Evolutionary conservation across 2,888 invertebrate genomes (phyloP).

Genomic region (Torymus texanus): DNA sequence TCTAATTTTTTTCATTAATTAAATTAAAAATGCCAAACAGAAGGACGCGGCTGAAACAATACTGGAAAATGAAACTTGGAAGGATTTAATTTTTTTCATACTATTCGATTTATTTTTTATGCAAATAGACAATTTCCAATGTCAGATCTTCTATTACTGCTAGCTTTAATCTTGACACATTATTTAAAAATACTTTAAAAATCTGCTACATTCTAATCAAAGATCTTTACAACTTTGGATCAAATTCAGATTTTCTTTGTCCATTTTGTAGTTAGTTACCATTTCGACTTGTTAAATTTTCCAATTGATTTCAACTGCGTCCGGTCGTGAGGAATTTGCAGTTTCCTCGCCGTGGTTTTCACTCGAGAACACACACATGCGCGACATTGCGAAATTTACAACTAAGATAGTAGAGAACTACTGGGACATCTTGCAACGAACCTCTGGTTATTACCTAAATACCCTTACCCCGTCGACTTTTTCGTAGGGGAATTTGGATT

Average conservation of each 20-base stretch:
- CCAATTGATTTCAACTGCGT: conserved; percentile 28
- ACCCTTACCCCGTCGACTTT: conserved; percentile 35
- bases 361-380: conserved; percentile 57
- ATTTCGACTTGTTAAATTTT: background rate
- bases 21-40: conserved; percentile 49
- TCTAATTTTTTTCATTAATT: conserved; percentile 23
- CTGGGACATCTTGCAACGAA: conserved; percentile 63
- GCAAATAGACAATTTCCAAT: no score
- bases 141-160: no score
- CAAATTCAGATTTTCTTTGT: background rate
- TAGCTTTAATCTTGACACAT: background rate
- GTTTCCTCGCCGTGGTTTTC: conserved; percentile 12
- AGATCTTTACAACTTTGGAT: background rate
- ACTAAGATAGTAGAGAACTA: conserved; percentile 68
- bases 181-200: conserved; percentile 29
- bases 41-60: conserved; percentile 21
- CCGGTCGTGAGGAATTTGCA: conserved; percentile 27
- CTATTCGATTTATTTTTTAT: background rate
- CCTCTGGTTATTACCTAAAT: conserved; percentile 48
- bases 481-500: conserved; percentile 43
- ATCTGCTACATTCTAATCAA: background rate
- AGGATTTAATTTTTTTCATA: background rate
- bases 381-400: conserved; percentile 63
- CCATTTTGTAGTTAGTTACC: background rate
- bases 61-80: conserved; percentile 25